These are phyloP conservation scores for Machimus atricapillus DNA, from an alignment of 2,888 invertebrate genomes.

Conservation along the genomic window DNA sequence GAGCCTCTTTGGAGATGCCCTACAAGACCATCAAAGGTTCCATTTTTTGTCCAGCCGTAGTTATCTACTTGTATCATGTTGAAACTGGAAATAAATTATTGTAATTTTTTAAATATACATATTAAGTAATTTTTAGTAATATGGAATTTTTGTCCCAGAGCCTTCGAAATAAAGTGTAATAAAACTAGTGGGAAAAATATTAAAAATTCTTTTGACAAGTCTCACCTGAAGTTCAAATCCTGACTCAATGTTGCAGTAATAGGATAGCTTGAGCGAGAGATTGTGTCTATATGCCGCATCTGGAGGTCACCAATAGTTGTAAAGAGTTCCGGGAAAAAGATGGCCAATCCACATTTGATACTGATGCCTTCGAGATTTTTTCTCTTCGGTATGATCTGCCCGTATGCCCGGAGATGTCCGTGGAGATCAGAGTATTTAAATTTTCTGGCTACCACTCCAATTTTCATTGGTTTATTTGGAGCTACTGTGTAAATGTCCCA, in stretches of 20 bases:
- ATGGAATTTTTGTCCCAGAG: no score
- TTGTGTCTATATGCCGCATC: conserved; percentile 61
- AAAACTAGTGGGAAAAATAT: no score
- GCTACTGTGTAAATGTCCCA: conserved; percentile 58
- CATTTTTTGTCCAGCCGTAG: conserved; percentile 68
- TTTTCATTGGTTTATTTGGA: conserved; percentile 51
- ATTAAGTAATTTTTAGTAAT: neutral
- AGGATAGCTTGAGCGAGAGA: conserved; percentile 62
- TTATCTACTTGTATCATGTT: conserved; percentile 60
- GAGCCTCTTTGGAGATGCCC: conserved; percentile 67
- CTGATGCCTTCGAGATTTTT: conserved; percentile 57
- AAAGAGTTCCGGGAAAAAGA: conserved; percentile 60
- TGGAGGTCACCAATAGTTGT: conserved; percentile 58
- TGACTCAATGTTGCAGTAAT: conserved; percentile 57
- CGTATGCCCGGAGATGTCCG: conserved; percentile 51
- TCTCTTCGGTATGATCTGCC: conserved; percentile 55
- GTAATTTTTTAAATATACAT: neutral
- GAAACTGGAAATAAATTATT: conserved; percentile 52
- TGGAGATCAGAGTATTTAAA: conserved; percentile 49
- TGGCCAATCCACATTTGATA: conserved; percentile 57
- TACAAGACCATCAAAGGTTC: conserved; percentile 67
- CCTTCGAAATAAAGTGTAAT: no score
- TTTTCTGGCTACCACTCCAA: conserved; percentile 46
- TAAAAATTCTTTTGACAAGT: conserved; percentile 48
- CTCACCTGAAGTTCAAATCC: conserved; percentile 59